A percentile compares a stretch with the other conserved stretches of the same genome.
Evolutionary conservation across 2,888 invertebrate genomes (phyloP).

Genomic region (Metacarcinus magister): DNA sequence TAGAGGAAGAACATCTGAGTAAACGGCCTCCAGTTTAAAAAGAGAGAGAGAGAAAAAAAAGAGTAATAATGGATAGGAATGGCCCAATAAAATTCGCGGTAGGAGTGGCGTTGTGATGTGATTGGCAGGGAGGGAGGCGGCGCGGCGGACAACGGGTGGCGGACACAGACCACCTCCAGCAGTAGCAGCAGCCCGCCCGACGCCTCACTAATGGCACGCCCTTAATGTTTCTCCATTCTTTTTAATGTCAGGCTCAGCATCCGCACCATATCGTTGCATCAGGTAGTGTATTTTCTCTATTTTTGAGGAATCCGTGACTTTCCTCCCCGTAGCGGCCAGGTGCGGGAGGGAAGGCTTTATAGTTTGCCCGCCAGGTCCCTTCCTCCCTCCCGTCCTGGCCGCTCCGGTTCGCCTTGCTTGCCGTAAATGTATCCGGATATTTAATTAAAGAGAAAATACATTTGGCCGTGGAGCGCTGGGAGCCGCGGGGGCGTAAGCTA

Average conservation of each 20-base stretch:
- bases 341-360: neutral
- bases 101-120: constrained; percentile 57
- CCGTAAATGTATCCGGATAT: constrained; percentile 61
- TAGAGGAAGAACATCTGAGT: constrained; percentile 67
- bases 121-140: constrained; percentile 62
- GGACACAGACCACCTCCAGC: neutral
- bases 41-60: neutral
- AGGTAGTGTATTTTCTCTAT: constrained; percentile 53
- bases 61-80: constrained; percentile 57
- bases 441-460: constrained; percentile 63
- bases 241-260: constrained; percentile 52
- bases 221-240: constrained; percentile 59
- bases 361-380: neutral
- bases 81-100: constrained; percentile 64
- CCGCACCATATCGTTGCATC: constrained; percentile 57
- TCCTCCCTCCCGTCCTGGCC: constrained; percentile 29
- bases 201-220: constrained; percentile 43
- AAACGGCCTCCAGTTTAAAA: constrained; percentile 57
- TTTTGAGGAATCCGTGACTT: constrained; percentile 41
- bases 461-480: neutral
- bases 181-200: neutral
- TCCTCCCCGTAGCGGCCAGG: neutral
- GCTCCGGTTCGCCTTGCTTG: constrained; percentile 22
- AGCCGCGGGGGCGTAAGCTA: neutral
- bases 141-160: constrained; percentile 32